Conservation (phyloP, 1,140 invertebrate species). For the Trichonephila inaurata region DNA sequence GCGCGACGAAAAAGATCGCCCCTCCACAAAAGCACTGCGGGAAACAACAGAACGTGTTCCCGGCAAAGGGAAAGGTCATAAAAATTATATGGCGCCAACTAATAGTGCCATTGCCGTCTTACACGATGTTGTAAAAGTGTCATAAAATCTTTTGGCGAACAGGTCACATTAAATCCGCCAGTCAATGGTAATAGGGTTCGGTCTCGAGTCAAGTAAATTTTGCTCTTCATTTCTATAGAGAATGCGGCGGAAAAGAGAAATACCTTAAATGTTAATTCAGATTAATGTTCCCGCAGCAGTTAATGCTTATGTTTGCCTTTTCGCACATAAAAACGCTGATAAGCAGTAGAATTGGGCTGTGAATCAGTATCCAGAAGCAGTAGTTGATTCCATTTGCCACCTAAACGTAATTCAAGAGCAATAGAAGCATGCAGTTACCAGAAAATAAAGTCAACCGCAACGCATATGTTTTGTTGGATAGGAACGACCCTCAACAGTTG, state of each 20-base stretch:
- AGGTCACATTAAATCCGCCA: conserved; percentile 19
- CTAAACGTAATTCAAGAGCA: too few relatives aligned
- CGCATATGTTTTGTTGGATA: too few relatives aligned
- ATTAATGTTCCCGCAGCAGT: too few relatives aligned
- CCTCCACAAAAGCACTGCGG: neutral
- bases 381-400: too few relatives aligned
- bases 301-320: too few relatives aligned
- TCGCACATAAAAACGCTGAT: too few relatives aligned
- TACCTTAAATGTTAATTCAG: too few relatives aligned
- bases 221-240: neutral
- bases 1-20: neutral
- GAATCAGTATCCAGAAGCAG: too few relatives aligned
- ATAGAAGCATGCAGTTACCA: too few relatives aligned
- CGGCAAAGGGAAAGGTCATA: conserved; percentile 32
- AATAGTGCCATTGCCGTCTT: conserved; percentile 57
- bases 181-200: conserved; percentile 31
- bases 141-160: conserved; percentile 45
- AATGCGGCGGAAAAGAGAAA: neutral
- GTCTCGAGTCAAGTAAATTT: neutral
- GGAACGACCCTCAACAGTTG: too few relatives aligned
- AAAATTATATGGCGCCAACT: conserved; percentile 57
- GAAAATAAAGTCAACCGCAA: too few relatives aligned
- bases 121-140: conserved; percentile 57
- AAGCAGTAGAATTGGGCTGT: too few relatives aligned
- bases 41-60: neutral